These are phyloP conservation scores for Perodicticus potto DNA, from an alignment of 2,797 vertebrate species.

Conservation along the genomic window DNA sequence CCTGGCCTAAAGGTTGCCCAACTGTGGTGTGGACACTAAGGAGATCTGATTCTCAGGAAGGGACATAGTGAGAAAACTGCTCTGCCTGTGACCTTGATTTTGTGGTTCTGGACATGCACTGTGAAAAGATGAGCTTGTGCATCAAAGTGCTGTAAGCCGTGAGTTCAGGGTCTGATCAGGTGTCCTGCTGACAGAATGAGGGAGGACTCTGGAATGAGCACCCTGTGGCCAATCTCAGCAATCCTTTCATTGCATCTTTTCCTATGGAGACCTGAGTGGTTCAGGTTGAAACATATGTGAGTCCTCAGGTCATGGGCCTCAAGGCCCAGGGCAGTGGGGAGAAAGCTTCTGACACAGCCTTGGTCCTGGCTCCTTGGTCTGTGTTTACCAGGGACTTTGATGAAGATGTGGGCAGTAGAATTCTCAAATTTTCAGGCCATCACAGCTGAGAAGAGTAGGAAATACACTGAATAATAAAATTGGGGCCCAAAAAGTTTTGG, in stretches of 20 bases:
- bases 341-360: neutral
- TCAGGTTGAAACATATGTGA: neutral
- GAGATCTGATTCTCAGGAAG: neutral
- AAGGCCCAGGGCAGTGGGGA: neutral
- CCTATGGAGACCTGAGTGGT: neutral
- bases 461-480: neutral
- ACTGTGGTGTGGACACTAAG: neutral
- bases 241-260: neutral
- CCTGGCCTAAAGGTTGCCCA: neutral
- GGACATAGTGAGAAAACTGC: neutral
- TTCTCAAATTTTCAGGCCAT: neutral
- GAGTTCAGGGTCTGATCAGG: neutral
- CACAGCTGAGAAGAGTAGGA: neutral
- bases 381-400: neutral
- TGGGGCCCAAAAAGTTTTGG: neutral
- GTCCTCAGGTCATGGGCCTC: neutral
- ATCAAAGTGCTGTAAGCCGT: neutral
- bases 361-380: neutral
- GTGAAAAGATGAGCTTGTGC: neutral
- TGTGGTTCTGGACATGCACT: neutral
- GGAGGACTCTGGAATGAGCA: neutral
- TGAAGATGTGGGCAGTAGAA: neutral
- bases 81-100: neutral
- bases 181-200: neutral
- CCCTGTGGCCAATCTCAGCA: neutral